Percentiles rank a stretch among this genome's conserved stretches.
Evolutionary conservation across 2,797 vertebrate genomes (phyloP).

Genomic region (Pipistrellus kuhlii): DNA sequence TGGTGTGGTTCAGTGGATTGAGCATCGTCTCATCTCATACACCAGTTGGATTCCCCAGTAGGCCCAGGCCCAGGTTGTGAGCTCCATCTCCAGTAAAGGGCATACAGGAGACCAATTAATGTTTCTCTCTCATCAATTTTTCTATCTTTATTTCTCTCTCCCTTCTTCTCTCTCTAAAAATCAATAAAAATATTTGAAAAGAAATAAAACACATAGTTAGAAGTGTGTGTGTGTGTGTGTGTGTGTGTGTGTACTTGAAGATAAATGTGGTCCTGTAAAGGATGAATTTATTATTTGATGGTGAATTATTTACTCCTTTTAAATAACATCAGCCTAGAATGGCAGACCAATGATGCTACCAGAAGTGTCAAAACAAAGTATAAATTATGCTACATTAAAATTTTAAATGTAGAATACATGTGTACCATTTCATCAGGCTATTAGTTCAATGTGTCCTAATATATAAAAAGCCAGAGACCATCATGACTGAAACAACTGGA

Average conservation of each 20-base stretch:
- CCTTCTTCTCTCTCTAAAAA: no score
- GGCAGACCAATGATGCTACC: not conserved
- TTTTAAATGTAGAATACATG: not conserved
- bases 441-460: not conserved
- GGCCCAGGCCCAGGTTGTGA: no score
- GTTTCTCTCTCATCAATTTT: no score
- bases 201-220: not conserved
- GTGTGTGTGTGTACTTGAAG: not conserved
- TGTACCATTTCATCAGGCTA: not conserved
- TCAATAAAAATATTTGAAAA: no score
- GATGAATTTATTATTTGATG: not conserved
- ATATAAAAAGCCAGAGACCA: no score
- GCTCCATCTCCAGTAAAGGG: no score
- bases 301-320: constrained; percentile 4
- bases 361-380: not conserved
- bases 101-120: no score
- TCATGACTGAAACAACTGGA: no score
- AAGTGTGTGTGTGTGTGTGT: not conserved
- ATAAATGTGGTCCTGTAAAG: not conserved
- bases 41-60: no score
- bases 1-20: no score
- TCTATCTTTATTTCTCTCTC: no score
- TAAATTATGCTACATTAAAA: not conserved
- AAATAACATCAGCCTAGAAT: constrained; percentile 8
- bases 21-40: no score